Evolutionary conservation across 2,113 vertebrate species (phyloP), one percentile per base, ranked within the genome.

Genomic region (Grallaria varia): DNA sequence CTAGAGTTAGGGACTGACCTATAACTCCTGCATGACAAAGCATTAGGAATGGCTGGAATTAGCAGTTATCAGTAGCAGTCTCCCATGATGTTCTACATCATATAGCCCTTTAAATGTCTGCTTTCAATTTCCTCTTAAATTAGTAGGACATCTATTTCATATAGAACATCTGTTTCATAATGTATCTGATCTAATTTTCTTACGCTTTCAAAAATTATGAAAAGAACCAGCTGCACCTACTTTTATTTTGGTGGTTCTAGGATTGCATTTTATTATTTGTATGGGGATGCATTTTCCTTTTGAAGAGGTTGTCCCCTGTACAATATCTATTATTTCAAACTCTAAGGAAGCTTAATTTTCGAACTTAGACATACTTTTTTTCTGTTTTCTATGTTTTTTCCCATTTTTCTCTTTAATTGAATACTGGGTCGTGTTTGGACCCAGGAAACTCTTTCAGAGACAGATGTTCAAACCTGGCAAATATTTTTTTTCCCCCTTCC

Each of bases 121-220:
- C 62, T 94, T 97, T 97, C 78, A 74, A 59, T 97, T 96, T 96
- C 74, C 50, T 96, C 87, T 92, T 90, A 95, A 93, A 93, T 94
- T 92, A 96, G 84, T 94, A 89, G 83, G 89, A 91, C 87, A 85
- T 88, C 89, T 87, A 45, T 77, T 84, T 77, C 56, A 63, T 77
- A 69, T 55, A 77, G 79, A 77, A 77, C 87, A 90, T 90, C 71
- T 90, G 72, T 53, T 88, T 92, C 42, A 23, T 84, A 88, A 81
- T 37, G 39, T 40, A 72, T 87, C 63, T 15, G 12, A 78, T 80
- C 67, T 77, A 27, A 44, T 89, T 93, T 96, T 89, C 84, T 77
- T 52, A 37, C 14, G 31, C 60, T 83, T 89, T 94, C 68, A 68
- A 75, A 94, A 94, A 74, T 67, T 44, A 64, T 77, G 55, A 49